These are phyloP conservation scores for Battus philenor DNA, from an alignment of 1,140 invertebrate species.

Conservation along the genomic window DNA sequence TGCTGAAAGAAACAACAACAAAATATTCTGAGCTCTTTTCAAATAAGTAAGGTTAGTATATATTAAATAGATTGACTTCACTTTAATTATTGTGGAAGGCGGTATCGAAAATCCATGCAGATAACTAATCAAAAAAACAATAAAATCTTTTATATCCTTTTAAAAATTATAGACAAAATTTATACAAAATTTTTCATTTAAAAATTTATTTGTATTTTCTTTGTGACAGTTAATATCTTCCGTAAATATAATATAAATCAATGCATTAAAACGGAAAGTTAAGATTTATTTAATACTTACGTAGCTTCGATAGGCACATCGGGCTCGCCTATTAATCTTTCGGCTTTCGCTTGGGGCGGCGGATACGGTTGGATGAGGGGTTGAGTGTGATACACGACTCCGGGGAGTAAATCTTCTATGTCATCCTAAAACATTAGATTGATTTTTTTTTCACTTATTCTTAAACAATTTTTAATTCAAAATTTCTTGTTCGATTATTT, in stretches of 20 bases:
- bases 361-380: constrained; percentile 83
- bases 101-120: constrained; percentile 5
- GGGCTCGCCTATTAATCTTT: constrained; percentile 82
- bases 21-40: constrained; percentile 61
- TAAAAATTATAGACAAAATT: too few species aligned
- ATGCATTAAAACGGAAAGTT: too few species aligned
- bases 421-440: constrained; percentile 57
- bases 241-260: too few species aligned
- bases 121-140: too few species aligned
- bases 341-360: constrained; percentile 78
- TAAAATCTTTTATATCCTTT: too few species aligned
- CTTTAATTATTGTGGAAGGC: too few species aligned
- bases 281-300: constrained; percentile 76
- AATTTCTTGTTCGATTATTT: too few species aligned
- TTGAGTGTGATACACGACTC: constrained; percentile 78
- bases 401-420: constrained; percentile 70
- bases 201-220: too few species aligned
- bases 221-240: too few species aligned
- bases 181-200: too few species aligned
- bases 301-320: constrained; percentile 84
- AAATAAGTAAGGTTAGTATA: constrained; percentile 12
- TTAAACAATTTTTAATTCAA: too few species aligned
- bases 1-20: constrained; percentile 80
- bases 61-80: not conserved
- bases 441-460: too few species aligned